Evolutionary conservation across 2,797 vertebrate genomes (phyloP), one percentile per base, ranked within the genome.

Genomic region (Smutsia temminckii): DNA sequence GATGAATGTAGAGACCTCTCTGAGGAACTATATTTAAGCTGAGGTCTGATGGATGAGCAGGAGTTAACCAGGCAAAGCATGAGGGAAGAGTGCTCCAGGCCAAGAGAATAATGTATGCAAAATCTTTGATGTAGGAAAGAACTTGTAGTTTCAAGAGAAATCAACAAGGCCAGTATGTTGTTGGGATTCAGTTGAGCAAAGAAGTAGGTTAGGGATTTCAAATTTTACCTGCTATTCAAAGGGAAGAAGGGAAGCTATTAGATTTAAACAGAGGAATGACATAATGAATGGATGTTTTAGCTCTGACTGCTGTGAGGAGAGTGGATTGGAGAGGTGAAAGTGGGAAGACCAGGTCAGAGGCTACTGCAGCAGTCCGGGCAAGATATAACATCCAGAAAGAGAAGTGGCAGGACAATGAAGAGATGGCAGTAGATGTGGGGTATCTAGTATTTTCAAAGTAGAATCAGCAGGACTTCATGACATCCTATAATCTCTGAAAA

Each of bases 91-190:
- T 20, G 8, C 25, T 88, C 32, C 21, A 59, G 51, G 34, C 8
- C 49, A 84, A 91, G 4, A n/a, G 71, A 46, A 75, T 32, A 55
- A 8, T 25, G 20, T 51, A 17, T 61, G 29, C 42, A 78, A 86
- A 83, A 86, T 55, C 46, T 79, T 51, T 79, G 63, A 81, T 32
- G 29, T 66, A 71, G 42, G 21, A 85, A 92, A 87, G 32, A 72
- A 66, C 6, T 55, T 88, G 27, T 20, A 84, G 46, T 87, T 92
- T 94, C 53, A 75, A 77, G 64, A 95, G 66, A 85, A 49, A 84
- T 81, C 59, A 71, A 84, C 51, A 77, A 64, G 42, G 25, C 18
- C 6, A 42, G 18, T 16, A 59, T 25, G 16, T 51, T 94, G 25
- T 68, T 79, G 74, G 64, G 37, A 94, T 55, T 63, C 53, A 40